These are phyloP conservation scores for Bufo gargarizans DNA, from an alignment of 2,113 vertebrate genomes.

Conservation along the genomic window DNA sequence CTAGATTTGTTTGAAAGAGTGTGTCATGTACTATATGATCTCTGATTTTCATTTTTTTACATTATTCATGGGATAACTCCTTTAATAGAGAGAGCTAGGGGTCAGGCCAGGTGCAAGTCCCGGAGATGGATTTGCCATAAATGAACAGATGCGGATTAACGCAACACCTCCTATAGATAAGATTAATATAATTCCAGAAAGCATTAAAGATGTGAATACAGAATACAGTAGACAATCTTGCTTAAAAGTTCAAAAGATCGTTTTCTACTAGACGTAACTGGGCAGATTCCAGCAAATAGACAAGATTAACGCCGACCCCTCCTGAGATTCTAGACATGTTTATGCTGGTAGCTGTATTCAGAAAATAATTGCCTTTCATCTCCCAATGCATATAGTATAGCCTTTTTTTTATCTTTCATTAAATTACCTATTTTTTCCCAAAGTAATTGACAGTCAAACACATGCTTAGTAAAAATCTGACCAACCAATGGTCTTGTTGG, in stretches of 20 bases:
- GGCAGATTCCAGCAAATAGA: slow-evolving; percentile 19
- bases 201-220: neutral
- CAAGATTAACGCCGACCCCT: slow-evolving; percentile 15
- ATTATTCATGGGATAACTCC: too few species aligned
- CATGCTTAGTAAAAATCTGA: slow-evolving; percentile 1
- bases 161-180: neutral
- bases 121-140: too few species aligned
- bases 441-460: slow-evolving; percentile 35
- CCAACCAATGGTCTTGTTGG: slow-evolving; percentile 9
- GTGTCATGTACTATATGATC: too few species aligned
- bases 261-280: neutral
- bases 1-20: too few species aligned
- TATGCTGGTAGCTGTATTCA: neutral
- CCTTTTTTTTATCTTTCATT: slow-evolving; percentile 8
- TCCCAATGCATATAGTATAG: neutral
- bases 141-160: neutral
- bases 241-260: neutral
- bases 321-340: slow-evolving; percentile 24
- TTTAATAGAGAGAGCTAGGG: too few species aligned
- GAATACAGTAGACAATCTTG: neutral
- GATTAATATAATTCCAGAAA: neutral
- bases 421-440: slow-evolving; percentile 1
- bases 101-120: too few species aligned
- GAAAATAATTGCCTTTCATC: slow-evolving; percentile 35
- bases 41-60: too few species aligned